A percentile compares a stretch with the other conserved stretches of the same genome.
These are phyloP conservation scores for Edolisoma coerulescens DNA, from an alignment of 2,113 vertebrate species.

Conservation along the genomic window DNA sequence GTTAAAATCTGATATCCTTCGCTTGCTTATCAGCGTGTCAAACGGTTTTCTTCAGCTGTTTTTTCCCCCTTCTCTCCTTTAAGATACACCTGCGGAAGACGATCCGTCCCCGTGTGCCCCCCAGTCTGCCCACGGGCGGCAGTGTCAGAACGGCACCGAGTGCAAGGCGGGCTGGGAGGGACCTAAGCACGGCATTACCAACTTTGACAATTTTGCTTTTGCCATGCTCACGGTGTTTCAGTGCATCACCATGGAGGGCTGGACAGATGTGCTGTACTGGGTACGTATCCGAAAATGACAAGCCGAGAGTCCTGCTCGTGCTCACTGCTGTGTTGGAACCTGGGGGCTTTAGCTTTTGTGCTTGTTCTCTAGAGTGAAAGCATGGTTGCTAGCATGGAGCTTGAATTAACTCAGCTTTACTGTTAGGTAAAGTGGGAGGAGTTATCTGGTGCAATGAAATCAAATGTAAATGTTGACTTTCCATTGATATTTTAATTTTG, in stretches of 20 bases:
- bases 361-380: neutral
- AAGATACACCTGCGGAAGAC: constrained; percentile 81
- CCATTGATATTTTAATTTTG: neutral
- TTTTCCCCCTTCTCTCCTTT: neutral
- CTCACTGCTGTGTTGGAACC: neutral
- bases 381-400: neutral
- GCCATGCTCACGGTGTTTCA: constrained; percentile 99
- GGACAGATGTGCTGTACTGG: constrained; percentile 98
- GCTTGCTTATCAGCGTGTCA: neutral
- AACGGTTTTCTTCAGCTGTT: neutral
- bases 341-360: neutral
- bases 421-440: neutral
- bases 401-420: constrained; percentile 3
- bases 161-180: constrained; percentile 91
- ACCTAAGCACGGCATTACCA: constrained; percentile 96
- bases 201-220: constrained; percentile 99
- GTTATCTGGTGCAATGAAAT: neutral
- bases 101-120: constrained; percentile 91
- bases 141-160: constrained; percentile 85
- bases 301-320: neutral
- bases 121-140: constrained; percentile 83
- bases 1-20: neutral
- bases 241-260: constrained; percentile 99
- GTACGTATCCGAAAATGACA: constrained; percentile 75
- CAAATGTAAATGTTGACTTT: neutral